Evolutionary conservation across 2,113 vertebrate species (phyloP), one percentile per base, ranked within the genome.

Genomic region (Microcebus lehilahytsara): DNA sequence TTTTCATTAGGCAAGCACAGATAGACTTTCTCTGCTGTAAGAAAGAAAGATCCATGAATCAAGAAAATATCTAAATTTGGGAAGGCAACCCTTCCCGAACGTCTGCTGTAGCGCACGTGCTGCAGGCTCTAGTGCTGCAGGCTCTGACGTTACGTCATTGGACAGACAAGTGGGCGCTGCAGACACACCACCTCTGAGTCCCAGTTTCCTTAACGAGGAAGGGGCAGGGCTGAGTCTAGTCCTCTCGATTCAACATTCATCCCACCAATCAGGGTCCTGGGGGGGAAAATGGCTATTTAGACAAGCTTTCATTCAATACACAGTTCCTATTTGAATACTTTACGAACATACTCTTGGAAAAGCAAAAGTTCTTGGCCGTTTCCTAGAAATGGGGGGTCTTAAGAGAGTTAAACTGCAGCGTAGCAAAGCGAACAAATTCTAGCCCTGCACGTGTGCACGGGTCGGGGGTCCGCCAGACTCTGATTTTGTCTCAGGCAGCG

Each of bases 401-500:
- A 9, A 22, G 42, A 67, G 12, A 78, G 37, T 34, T 27, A 42
- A 22, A 16, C 30, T 6, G 4, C 25, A 74, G 66, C 64, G 12
- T 13, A 3, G 46, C 46, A 51, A 58, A 3, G 14, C 42, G 30
- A 51, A 58, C 19, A 19, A 9, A 42, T 0, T 4, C 2, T 40
- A 69, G 46, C 4, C 23, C 25, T 13, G 17, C 13, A 23, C 22
- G 0, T 3, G 17, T 0, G 7, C 0, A 1, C 40, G 5, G 0
- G 22, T 6, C 1, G 64, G 16, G 34, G 32, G 30, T 34, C 40
- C 0, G 0, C 34, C 0, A 22, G 46, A 8, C 78, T 64, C 78
- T 12, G 13, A 17, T 12, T 27, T n/a, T 23, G 34, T 2, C 37
- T 6, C 37, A 4, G 27, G n/a, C 6, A 64, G 16, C 56, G 9